phyloP scores from a whole-genome alignment of 2,888 invertebrate genomes.

The Watsonalla cultraria region DNA sequence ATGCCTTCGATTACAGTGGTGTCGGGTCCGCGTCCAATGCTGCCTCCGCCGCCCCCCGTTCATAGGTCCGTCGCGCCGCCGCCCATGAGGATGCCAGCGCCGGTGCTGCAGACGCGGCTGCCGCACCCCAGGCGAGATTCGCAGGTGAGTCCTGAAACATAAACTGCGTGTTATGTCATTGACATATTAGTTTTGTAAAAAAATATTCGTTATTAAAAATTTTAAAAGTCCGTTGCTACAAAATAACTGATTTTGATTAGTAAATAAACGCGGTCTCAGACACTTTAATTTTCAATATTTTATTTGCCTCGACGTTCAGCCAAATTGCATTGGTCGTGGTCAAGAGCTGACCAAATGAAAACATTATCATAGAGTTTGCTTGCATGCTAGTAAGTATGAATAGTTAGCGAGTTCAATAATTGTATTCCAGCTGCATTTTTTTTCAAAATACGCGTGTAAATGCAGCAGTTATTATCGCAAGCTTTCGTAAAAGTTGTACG shows the following conservation, averaged over 20 bases:
- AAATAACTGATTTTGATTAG: no score
- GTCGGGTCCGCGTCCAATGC: slow-evolving; percentile 44
- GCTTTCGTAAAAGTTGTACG: slow-evolving; percentile 8
- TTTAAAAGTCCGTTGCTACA: no score
- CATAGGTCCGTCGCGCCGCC: slow-evolving; percentile 61
- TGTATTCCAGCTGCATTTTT: not conserved
- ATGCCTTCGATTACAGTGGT: slow-evolving; percentile 52
- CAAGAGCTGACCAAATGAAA: no score
- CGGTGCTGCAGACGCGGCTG: slow-evolving; percentile 45
- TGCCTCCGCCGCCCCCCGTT: slow-evolving; percentile 44
- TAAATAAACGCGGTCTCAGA: no score
- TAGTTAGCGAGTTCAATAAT: no score
- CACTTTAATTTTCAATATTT: no score
- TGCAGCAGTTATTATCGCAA: slow-evolving; percentile 2
- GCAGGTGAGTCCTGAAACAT: slow-evolving; percentile 46
- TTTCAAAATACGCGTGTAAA: not conserved
- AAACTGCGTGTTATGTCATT: not conserved
- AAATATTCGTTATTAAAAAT: no score
- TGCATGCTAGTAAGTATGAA: no score
- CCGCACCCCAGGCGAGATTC: slow-evolving; percentile 59
- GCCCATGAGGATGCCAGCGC: slow-evolving; percentile 61
- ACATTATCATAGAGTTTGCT: no score
- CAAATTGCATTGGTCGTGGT: no score
- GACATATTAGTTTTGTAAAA: no score
- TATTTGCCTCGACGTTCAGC: no score